Percentiles rank a stretch among this genome's conserved stretches.
phyloP scores from a whole-genome alignment of 2,888 invertebrate genomes.

The Folsomia candida region DNA sequence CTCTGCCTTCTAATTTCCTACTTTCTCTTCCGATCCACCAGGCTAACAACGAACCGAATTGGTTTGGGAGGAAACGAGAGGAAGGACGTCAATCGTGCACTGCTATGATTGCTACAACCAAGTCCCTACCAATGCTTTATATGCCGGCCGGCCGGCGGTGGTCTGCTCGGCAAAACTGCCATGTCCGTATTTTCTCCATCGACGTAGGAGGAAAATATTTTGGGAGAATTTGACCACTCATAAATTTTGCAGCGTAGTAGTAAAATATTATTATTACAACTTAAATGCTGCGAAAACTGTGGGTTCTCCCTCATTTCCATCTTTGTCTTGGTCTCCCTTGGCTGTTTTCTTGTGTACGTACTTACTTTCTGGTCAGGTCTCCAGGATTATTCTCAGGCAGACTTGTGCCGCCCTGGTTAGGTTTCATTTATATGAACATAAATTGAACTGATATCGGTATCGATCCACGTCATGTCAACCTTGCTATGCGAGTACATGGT shows the following conservation, averaged over 20 bases:
- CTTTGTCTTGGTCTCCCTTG: background rate
- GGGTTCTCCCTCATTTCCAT: background rate
- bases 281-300: background rate
- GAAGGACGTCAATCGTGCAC: no score
- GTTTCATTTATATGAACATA: background rate
- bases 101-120: no score
- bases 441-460: background rate
- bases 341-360: no score
- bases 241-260: background rate
- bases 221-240: background rate
- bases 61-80: no score
- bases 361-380: no score
- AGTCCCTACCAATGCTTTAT: no score
- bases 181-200: background rate
- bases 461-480: background rate
- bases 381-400: no score
- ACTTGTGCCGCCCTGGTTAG: background rate
- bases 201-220: no score
- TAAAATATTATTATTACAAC: background rate
- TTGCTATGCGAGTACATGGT: no score
- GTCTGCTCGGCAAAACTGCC: background rate
- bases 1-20: slow-evolving; percentile 5
- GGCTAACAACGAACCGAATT: background rate
- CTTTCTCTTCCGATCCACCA: no score
- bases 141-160: background rate